Conservation (phyloP, 1,140 invertebrate genomes). For the Arctopsyche grandis region DNA sequence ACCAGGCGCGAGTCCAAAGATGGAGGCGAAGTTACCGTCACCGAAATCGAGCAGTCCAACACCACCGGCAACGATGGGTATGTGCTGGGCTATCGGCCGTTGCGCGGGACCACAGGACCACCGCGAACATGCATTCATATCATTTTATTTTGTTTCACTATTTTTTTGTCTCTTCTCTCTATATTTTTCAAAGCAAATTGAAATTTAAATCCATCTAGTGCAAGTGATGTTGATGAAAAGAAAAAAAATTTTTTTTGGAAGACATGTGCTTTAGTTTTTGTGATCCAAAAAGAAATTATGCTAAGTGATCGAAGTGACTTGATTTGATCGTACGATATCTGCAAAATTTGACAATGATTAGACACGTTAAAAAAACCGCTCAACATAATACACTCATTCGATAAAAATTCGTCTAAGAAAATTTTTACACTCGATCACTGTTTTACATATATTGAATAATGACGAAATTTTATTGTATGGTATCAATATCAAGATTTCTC, state of each 20-base stretch:
- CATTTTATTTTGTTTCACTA: neutral
- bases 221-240: neutral
- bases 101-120: conserved; percentile 34
- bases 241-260: neutral
- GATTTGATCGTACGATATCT: neutral
- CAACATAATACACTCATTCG: too few species aligned
- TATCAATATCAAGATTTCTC: too few species aligned
- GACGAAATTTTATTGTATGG: too few species aligned
- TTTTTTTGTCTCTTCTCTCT: neutral
- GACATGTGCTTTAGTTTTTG: neutral
- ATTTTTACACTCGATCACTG: too few species aligned
- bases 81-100: conserved; percentile 72
- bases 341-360: neutral
- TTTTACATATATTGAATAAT: too few species aligned
- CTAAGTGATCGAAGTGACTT: too few species aligned
- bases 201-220: neutral
- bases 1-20: conserved; percentile 77
- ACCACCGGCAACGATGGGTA: conserved; percentile 80
- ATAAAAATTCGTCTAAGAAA: too few species aligned
- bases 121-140: neutral
- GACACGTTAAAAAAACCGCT: too few species aligned
- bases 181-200: neutral
- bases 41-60: conserved; percentile 80
- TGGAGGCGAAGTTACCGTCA: conserved; percentile 83
- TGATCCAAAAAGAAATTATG: too few species aligned